phyloP scores from a whole-genome alignment of 2,888 invertebrate species.

The Mesochorus sp. region DNA sequence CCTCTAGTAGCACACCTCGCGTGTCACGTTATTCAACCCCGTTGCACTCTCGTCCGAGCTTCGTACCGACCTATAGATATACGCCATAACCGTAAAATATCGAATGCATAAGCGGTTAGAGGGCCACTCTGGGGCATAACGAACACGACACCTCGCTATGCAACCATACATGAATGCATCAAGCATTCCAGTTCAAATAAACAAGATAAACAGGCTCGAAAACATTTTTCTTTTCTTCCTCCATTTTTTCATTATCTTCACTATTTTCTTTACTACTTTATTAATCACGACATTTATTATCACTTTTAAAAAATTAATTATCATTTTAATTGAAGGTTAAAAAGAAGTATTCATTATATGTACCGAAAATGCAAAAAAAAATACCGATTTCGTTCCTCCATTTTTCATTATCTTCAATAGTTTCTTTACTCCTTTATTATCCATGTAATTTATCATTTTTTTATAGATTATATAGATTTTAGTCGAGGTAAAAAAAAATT shows the following conservation, averaged over 20 bases:
- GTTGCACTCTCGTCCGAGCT: slow-evolving; percentile 52
- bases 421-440: no score
- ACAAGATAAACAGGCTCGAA: not conserved
- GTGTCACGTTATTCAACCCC: slow-evolving; percentile 68
- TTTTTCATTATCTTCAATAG: no score
- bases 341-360: no score
- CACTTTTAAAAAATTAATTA: no score
- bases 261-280: no score
- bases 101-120: slow-evolving; percentile 57
- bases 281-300: no score
- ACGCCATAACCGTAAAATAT: slow-evolving; percentile 52
- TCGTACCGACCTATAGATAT: not conserved
- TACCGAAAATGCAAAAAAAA: no score
- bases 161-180: not conserved
- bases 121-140: slow-evolving; percentile 55
- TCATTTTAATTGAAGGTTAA: no score
- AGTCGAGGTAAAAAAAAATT: no score
- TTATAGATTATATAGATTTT: no score
- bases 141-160: slow-evolving; percentile 52
- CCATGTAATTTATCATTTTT: no score
- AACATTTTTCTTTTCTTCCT: not conserved
- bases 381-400: no score
- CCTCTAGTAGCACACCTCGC: slow-evolving; percentile 69
- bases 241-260: not conserved
- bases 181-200: not conserved